Conservation (phyloP, 2,888 invertebrate genomes). For the Diadegma fenestrale region DNA sequence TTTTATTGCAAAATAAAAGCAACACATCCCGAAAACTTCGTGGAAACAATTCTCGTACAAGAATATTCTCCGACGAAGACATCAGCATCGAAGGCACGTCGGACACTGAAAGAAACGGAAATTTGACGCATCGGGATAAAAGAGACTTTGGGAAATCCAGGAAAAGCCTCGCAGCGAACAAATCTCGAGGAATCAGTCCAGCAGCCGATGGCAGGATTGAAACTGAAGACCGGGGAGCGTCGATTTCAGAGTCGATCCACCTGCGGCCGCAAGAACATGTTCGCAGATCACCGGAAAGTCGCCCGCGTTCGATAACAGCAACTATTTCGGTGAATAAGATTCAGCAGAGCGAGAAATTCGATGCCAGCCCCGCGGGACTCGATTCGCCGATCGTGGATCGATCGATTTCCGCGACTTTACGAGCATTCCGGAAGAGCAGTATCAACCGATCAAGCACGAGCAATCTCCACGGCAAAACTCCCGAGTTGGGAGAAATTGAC, state of each 20-base stretch:
- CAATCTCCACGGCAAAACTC: neutral
- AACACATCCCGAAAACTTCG: conserved; percentile 6
- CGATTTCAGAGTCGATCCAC: neutral
- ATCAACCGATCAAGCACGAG: neutral
- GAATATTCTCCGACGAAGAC: conserved; percentile 38
- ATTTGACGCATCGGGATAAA: neutral
- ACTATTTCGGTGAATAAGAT: neutral
- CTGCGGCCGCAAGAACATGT: neutral
- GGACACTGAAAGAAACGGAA: neutral
- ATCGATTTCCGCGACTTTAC: neutral
- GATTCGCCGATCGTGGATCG: neutral
- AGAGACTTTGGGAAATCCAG: neutral
- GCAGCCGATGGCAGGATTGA: conserved; percentile 16
- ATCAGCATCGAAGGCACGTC: conserved; percentile 47
- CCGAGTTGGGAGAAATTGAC: neutral
- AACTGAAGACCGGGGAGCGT: neutral
- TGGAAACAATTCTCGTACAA: neutral
- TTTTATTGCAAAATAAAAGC: neutral
- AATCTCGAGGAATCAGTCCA: neutral
- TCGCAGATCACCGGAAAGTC: neutral
- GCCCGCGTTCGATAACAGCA: neutral
- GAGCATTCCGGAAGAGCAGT: neutral
- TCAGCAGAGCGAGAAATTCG: neutral
- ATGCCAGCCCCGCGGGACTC: neutral
- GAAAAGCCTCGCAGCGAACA: neutral